Percentiles rank a stretch among this genome's conserved stretches.
phyloP scores from a whole-genome alignment of 2,113 vertebrate genomes.

The Neopipo cinnamomea region DNA sequence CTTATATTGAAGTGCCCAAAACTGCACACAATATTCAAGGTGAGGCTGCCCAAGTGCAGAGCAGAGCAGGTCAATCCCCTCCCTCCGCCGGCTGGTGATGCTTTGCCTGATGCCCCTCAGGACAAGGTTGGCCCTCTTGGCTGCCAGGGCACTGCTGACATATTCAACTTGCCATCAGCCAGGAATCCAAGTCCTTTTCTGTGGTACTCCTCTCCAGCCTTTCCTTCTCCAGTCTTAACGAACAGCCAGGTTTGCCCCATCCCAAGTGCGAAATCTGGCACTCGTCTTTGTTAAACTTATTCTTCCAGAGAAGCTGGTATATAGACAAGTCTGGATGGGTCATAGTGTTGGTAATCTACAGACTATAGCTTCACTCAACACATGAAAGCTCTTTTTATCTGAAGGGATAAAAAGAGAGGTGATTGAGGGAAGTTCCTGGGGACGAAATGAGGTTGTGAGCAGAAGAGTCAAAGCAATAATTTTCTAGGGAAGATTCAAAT shows the following conservation, averaged over 20 bases:
- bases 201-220: neutral
- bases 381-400: neutral
- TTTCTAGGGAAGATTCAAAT: neutral
- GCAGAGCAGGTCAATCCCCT: neutral
- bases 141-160: neutral
- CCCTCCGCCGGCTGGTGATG: neutral
- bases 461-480: neutral
- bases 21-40: neutral
- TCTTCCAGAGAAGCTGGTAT: neutral
- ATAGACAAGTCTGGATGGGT: neutral
- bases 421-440: neutral
- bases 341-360: neutral
- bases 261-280: neutral
- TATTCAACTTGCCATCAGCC: neutral
- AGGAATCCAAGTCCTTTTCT: neutral
- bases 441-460: neutral
- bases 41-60: neutral
- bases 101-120: neutral
- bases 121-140: neutral
- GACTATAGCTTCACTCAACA: neutral
- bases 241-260: neutral
- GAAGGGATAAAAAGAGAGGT: neutral
- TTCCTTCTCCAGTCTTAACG: neutral
- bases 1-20: neutral
- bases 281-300: neutral